Evolutionary conservation across 1,140 invertebrate species (phyloP).

Genomic region (Sminthurinus signatus): DNA sequence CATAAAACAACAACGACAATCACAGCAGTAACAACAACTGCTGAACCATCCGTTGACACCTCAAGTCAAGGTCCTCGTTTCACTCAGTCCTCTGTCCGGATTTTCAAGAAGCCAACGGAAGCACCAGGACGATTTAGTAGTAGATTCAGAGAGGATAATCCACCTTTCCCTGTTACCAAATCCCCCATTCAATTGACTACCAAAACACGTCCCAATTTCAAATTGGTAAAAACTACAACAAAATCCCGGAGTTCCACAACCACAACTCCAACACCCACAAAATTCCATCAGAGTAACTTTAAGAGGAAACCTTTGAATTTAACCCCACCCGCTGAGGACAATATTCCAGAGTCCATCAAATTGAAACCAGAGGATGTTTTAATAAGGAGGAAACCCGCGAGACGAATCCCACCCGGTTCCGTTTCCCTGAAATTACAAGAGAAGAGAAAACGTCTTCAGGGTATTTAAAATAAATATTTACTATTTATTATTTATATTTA

Average conservation of each 20-base stretch:
- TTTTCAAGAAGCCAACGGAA: conserved; percentile 33
- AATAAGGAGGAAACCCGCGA: conserved; percentile 32
- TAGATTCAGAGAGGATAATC: conserved; percentile 19
- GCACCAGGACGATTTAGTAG: conserved; percentile 34
- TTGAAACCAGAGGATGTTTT: conserved; percentile 37
- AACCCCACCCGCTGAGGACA: conserved; percentile 13
- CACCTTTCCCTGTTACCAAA: neutral
- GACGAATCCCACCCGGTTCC: conserved; percentile 36
- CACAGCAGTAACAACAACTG: neutral
- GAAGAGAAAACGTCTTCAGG: neutral
- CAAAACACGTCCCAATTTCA: conserved; percentile 23
- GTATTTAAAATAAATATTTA: too few relatives aligned
- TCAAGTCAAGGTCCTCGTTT: neutral
- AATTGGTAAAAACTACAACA: conserved; percentile 12
- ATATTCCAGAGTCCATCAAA: conserved; percentile 27
- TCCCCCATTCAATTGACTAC: conserved; percentile 17
- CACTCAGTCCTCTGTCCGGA: conserved; percentile 21
- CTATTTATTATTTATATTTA: too few relatives aligned
- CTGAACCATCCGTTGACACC: neutral
- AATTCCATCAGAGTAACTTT: too few relatives aligned
- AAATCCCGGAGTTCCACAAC: neutral
- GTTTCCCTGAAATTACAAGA: conserved; percentile 35
- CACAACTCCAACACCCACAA: conserved; percentile 3
- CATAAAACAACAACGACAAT: neutral
- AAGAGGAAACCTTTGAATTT: neutral